A percentile compares a stretch with the other conserved stretches of the same genome.
Conservation (phyloP, 2,888 invertebrate genomes). For the Synanthedon formicaeformis region DNA sequence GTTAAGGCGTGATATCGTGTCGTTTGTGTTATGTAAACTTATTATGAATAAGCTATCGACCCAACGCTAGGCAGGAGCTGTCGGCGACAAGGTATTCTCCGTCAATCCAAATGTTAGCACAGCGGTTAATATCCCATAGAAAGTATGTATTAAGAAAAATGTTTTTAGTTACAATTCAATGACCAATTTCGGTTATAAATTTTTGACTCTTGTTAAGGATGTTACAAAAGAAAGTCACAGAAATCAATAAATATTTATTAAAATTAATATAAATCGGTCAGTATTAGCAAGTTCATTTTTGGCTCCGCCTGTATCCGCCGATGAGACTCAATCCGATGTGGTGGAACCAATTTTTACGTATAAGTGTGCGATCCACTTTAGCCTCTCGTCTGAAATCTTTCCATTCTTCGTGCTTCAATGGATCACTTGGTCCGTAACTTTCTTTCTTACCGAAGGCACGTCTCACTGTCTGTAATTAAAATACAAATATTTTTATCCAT, state of each 20-base stretch:
- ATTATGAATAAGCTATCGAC: too few species aligned
- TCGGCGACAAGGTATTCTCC: too few species aligned
- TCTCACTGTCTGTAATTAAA: constrained; percentile 45
- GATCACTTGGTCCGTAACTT: constrained; percentile 64
- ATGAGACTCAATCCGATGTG: constrained; percentile 40
- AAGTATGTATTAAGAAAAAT: too few species aligned
- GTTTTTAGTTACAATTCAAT: too few species aligned
- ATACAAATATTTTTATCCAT: too few species aligned
- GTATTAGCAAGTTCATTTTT: background rate
- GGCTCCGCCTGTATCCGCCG: constrained; percentile 36
- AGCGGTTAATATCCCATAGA: too few species aligned
- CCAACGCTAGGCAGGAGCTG: too few species aligned
- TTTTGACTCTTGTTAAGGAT: background rate
- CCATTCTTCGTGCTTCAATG: constrained; percentile 68
- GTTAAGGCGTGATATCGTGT: too few species aligned
- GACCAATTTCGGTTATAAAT: too few species aligned
- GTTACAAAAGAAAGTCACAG: background rate
- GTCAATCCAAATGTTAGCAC: too few species aligned
- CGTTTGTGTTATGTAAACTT: too few species aligned
- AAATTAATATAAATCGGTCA: background rate
- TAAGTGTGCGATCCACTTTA: constrained; percentile 37
- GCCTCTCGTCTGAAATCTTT: constrained; percentile 62
- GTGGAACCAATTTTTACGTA: constrained; percentile 44
- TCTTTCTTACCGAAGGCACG: constrained; percentile 53
- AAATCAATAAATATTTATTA: background rate